phyloP scores from a whole-genome alignment of 1,140 invertebrate genomes.

The Glomeris maerens region DNA sequence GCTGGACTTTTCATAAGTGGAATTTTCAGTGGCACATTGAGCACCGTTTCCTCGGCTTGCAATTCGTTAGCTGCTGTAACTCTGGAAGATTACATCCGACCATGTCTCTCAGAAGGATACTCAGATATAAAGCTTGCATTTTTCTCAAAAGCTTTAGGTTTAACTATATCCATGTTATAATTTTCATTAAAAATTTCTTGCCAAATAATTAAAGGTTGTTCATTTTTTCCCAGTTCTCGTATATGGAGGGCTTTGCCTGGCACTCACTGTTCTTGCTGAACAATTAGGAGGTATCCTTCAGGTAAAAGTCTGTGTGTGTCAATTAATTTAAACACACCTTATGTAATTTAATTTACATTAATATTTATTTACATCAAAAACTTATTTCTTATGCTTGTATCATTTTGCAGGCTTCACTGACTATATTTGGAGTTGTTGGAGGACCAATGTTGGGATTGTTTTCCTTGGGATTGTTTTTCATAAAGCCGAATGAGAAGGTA shows the following conservation, averaged over 20 bases:
- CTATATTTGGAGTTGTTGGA: constrained; percentile 63
- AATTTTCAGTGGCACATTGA: constrained; percentile 68
- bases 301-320: constrained; percentile 17
- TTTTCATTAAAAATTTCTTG: no score
- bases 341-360: not conserved
- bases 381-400: not conserved
- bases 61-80: constrained; percentile 78
- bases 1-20: constrained; percentile 67
- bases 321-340: not conserved
- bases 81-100: constrained; percentile 60
- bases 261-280: constrained; percentile 56
- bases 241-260: constrained; percentile 52
- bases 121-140: constrained; percentile 2
- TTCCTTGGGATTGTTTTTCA: constrained; percentile 56
- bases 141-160: not conserved
- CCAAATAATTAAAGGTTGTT: not conserved
- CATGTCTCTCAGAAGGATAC: not conserved
- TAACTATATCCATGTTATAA: no score
- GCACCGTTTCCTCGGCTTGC: constrained; percentile 66
- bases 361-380: not conserved
- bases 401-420: constrained; percentile 45
- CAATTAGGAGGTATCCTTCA: constrained; percentile 51
- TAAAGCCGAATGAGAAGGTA: constrained; percentile 42
- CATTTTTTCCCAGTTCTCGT: constrained; percentile 37
- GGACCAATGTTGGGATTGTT: constrained; percentile 66